Conservation (phyloP, 2,888 invertebrate genomes). For the Spisula subtruncata region DNA sequence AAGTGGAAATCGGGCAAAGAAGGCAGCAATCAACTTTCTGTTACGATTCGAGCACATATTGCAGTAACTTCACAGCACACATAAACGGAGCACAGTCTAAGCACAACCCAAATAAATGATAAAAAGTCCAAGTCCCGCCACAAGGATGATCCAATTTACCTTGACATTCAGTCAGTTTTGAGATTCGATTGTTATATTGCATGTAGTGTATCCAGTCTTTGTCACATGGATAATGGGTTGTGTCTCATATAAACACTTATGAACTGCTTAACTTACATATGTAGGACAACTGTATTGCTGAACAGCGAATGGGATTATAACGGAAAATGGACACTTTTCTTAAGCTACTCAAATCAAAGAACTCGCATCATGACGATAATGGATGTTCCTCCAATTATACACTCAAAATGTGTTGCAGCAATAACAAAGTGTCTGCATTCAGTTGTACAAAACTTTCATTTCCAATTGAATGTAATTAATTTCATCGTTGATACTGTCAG, state of each 20-base stretch:
- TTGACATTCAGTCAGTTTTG: not conserved
- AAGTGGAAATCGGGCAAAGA: no score
- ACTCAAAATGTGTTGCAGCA: not conserved
- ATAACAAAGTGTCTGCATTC: not conserved
- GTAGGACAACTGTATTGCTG: not conserved
- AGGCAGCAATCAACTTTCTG: no score
- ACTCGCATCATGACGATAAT: not conserved
- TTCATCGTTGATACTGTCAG: not conserved
- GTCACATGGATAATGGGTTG: not conserved
- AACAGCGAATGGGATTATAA: not conserved
- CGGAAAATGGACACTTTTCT: not conserved
- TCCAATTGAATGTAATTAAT: slow-evolving; percentile 8
- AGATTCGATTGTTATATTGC: not conserved
- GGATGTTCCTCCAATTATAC: not conserved
- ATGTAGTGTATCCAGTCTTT: no score
- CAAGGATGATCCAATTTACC: slow-evolving; percentile 1
- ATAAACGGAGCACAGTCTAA: no score
- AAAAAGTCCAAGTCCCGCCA: no score
- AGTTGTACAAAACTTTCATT: slow-evolving; percentile 11
- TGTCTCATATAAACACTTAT: not conserved
- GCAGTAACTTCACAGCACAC: no score
- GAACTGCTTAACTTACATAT: not conserved
- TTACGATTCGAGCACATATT: no score
- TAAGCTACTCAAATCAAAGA: not conserved
- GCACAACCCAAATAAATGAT: no score